Evolutionary conservation across 2,888 invertebrate genomes (phyloP), one percentile per base, ranked within the genome.

Genomic region (Cepaea hortensis): DNA sequence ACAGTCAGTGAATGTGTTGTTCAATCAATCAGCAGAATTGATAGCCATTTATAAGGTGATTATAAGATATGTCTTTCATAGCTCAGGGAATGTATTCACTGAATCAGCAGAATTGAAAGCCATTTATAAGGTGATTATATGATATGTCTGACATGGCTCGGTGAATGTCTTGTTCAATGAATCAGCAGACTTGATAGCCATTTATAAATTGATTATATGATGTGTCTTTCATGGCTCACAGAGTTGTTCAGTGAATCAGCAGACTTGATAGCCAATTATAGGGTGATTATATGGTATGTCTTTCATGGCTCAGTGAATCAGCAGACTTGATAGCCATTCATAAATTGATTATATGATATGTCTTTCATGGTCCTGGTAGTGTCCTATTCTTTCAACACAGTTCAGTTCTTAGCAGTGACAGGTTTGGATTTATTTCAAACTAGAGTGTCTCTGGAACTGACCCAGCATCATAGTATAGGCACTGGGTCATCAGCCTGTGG

Each of bases 201-300:
- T 35, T 35, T 1, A 35, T 35, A 35, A 35, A 35, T 35, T 35
- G 35, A 35, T 35, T 35, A 35, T 35, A 50, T 18, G 61, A 35
- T 35, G 1, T 35, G 35, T 35, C 35, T 35, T 35, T 35, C 35
- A 35, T 35, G 35, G 35, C 35, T 35, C 35, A 35, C 35, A 35
- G 35, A 35, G 35, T 35, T 35, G 35, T 35, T 35, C 35, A 35
- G 35, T 35, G 35, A 35, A 35, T n/a, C 20, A 20, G n/a, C 0
- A 20, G 35, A 76, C 3, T 97, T 97, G 0, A 96, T 98, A 0
- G 97, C 97, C 0, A 96, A 98, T 0, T 96, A 97, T 92, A 98
- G 98, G 94, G 94, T 94, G 87, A 76, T 61, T 84, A 55, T 61
- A 50, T 18, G 61, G 35, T 7, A 46, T 46, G 35, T n/a, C 9